Evolutionary conservation across 35 echinoderm and acorn worm species (phyloP), one percentile per base, ranked within the genome.

Genomic region (Nesometra sesokonis): DNA sequence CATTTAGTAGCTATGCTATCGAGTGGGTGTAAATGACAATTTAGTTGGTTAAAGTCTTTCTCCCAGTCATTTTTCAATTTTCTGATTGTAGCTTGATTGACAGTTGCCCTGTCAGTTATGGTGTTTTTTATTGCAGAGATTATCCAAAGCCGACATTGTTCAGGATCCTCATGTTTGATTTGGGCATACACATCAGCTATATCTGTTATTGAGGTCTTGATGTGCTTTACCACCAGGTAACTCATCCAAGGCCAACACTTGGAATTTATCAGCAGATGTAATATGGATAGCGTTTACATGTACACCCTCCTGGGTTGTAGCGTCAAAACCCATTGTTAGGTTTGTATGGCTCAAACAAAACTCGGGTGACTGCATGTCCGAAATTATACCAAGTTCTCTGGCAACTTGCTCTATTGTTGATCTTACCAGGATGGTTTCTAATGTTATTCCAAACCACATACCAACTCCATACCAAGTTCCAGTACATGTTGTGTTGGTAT

Each of bases 261-360:
- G 8, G 77, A 83, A 91, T 13, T 86, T 34, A 17, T 36, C 32
- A 79, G 85, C 17, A 46, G 84, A 86, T 30, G 89, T 91, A 0
- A 91, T 38, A 43, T 91, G 90, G 0, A 89, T 78, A 27, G 80
- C 38, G 36, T 89, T 89, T 27, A 89, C 37, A 76, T 89, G 88
- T 21, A 84, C 82, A 0, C 88, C 88, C 17, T 89, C 81, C 33
- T 84, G 88, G 33, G 88, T 89, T 5, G 57, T 89, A 13, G 82
- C 88, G 32, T 89, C 88, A 84, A 89, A 89, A 0, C 81, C 88
- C 17, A 89, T 3, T 0, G 81, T 89, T 0, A 89, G 82, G 77
- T 89, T 67, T 89, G 47, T 40, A 27, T 27, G 30, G 30, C 32
- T 47, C 33, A 86, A 32, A 32, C 47, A 30, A 84, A 38, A 35